phyloP scores from a whole-genome alignment of 2,113 vertebrate genomes.

The Crotalus horridus region DNA sequence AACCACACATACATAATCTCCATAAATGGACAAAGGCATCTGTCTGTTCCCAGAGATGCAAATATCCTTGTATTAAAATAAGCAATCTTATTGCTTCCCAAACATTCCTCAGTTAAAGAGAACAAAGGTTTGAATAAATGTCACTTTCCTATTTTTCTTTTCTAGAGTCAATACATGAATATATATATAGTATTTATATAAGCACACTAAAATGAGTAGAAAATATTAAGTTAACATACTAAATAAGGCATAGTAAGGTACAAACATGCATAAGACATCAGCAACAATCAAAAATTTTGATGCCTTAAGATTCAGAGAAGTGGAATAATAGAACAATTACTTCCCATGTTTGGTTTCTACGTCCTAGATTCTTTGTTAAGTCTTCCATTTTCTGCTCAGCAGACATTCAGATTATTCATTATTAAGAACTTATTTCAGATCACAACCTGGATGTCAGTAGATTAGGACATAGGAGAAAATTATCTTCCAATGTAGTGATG shows the following conservation, averaged over 20 bases:
- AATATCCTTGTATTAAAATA: conserved; percentile 9
- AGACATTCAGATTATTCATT: conserved; percentile 66
- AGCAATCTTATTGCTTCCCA: background rate
- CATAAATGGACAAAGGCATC: background rate
- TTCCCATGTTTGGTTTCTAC: conserved; percentile 1
- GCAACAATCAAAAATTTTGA: conserved; percentile 40
- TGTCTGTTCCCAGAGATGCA: background rate
- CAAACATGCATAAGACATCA: conserved; percentile 52
- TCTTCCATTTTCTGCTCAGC: conserved; percentile 65
- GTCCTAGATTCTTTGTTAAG: conserved; percentile 50
- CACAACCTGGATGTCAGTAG: conserved; percentile 62
- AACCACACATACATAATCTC: background rate
- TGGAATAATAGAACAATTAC: conserved; percentile 28
- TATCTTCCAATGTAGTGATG: conserved; percentile 54
- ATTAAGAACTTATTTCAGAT: conserved; percentile 72
- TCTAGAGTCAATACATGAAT: background rate
- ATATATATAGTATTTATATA: background rate
- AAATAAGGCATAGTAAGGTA: background rate
- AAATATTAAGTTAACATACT: background rate
- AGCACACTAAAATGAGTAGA: background rate
- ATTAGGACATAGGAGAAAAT: conserved; percentile 68
- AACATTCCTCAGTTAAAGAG: background rate
- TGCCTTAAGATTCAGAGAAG: background rate
- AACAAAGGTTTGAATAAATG: background rate
- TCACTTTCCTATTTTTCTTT: conserved; percentile 10